These are phyloP conservation scores for Ditylenchus dipsaci DNA, from an alignment of 1,140 invertebrate species.

Conservation along the genomic window DNA sequence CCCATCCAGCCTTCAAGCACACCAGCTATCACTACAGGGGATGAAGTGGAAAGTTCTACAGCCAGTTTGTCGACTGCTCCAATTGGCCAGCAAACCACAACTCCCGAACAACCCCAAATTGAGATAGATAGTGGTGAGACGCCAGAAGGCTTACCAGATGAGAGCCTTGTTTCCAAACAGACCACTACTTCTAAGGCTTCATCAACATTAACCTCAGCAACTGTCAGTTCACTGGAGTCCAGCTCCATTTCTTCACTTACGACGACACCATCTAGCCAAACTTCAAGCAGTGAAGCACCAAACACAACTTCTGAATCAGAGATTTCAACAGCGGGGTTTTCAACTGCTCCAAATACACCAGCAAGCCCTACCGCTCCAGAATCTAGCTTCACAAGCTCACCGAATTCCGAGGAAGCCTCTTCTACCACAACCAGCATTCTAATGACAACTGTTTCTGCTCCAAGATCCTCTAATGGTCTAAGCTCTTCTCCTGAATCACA, in stretches of 20 bases:
- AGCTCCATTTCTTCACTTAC: neutral
- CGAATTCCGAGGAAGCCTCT: no score
- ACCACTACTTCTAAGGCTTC: neutral
- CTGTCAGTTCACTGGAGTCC: no score
- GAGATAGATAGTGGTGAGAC: conserved; percentile 7
- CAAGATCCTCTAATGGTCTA: no score
- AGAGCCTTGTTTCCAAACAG: neutral
- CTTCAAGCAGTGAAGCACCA: no score
- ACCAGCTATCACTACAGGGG: neutral
- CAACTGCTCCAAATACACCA: neutral
- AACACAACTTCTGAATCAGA: neutral
- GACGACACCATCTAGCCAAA: neutral
- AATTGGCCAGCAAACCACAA: neutral
- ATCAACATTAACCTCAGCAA: neutral
- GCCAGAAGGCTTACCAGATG: neutral
- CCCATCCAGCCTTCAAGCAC: neutral
- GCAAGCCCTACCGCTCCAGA: neutral
- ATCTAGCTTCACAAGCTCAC: no score
- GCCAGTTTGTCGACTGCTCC: neutral
- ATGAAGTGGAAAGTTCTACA: neutral
- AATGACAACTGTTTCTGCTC: no score
- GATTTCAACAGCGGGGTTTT: neutral
- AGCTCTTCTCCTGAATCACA: no score
- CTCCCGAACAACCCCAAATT: neutral
- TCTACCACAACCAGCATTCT: no score